Evolutionary conservation across 2,888 invertebrate genomes (phyloP), one percentile per base, ranked within the genome.

Genomic region (Phaedon cochleariae): DNA sequence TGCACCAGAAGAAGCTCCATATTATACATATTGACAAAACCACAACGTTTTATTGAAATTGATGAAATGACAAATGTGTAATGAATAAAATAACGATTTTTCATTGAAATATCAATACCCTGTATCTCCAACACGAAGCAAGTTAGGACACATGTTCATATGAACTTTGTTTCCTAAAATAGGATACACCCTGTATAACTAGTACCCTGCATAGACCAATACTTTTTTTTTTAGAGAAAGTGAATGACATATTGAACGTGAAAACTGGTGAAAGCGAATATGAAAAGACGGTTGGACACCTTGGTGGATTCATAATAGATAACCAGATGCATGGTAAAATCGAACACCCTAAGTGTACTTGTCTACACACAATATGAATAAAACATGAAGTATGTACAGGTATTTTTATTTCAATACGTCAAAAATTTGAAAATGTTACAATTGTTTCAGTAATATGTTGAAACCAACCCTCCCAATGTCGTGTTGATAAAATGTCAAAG

Each of bases 181-280:
- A n/a, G n/a, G n/a, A n/a, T n/a, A n/a, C 26, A 26, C 26, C 26
- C 26, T 3, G 26, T 26, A 26, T 26, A 7, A 17, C 4, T 20
- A 12, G 9, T 15, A 52, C n/a, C n/a, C n/a, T 12, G 2, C 7
- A 18, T 12, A 12, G 22, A 55, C 12, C 1, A 17, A n/a, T 5
- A 21, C 15, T 9, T 26, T 29, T 48, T 31, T 31, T 72, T 73
- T 64, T 54, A 76, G 75, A 73, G 51, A 72, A 73, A 67, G 60
- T 74, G n/a, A 71, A 76, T 26, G 51, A 73, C 41, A 77, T 76
- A 46, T 41, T 77, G 41, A 58, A 75, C 17, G 68, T 76, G 7
- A 70, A 51, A 52, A 76, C 74, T 6, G 75, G 73, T 15, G 64
- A 73, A 15, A 76, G 72, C 15, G 74, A 76, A 46, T 78, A 78